Percentiles rank a stretch among this genome's conserved stretches.
Conservation (phyloP, 2,888 invertebrate genomes). For the Apomyelois bistriatella region DNA sequence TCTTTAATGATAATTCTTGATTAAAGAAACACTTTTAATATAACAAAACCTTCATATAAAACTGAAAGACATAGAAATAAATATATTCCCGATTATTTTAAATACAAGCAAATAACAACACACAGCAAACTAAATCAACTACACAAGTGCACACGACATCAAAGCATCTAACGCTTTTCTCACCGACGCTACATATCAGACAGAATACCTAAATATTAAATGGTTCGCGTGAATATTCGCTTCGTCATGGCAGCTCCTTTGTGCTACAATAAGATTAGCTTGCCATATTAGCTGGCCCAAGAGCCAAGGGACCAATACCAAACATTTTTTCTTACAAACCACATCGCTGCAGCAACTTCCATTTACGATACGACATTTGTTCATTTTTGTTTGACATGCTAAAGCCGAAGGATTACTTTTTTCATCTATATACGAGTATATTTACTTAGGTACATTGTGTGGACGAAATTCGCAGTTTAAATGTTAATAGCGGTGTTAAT, state of each 20-base stretch:
- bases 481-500: slow-evolving; percentile 9
- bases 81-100: too few relatives aligned
- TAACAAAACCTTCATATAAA: too few relatives aligned
- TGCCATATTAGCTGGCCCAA: slow-evolving; percentile 65
- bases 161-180: slow-evolving; percentile 20
- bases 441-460: background rate
- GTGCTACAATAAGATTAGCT: slow-evolving; percentile 66
- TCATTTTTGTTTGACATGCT: slow-evolving; percentile 14
- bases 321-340: slow-evolving; percentile 49
- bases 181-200: slow-evolving; percentile 56
- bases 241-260: slow-evolving; percentile 74
- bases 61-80: too few relatives aligned
- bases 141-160: background rate
- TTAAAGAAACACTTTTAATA: too few relatives aligned
- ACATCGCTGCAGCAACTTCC: slow-evolving; percentile 38
- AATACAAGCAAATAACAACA: too few relatives aligned
- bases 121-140: too few relatives aligned
- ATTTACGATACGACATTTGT: slow-evolving; percentile 34
- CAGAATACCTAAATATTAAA: slow-evolving; percentile 76
- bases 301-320: slow-evolving; percentile 25
- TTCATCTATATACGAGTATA: background rate
- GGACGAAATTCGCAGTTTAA: background rate
- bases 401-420: slow-evolving; percentile 1
- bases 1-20: too few relatives aligned
- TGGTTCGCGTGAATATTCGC: slow-evolving; percentile 70